Evolutionary conservation across 2,888 invertebrate species (phyloP).

Genomic region (Dryobota labecula): DNA sequence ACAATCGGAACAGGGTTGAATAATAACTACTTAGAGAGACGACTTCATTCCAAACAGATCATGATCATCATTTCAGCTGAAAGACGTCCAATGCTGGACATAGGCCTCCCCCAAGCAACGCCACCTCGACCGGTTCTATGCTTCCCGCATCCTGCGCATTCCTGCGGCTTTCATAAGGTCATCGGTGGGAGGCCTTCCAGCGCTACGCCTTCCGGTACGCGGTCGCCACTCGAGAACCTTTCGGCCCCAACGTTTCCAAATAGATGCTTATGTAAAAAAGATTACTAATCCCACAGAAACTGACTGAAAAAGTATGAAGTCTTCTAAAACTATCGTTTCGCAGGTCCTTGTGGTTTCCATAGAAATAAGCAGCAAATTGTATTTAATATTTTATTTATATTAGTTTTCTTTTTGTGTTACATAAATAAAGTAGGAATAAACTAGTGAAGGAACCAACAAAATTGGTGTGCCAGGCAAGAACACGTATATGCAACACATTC

Average conservation of each 20-base stretch:
- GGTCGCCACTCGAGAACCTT: too few species aligned
- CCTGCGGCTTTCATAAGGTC: too few species aligned
- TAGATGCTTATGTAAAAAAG: neutral
- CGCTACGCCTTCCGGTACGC: too few species aligned
- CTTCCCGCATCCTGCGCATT: too few species aligned
- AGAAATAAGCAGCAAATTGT: neutral
- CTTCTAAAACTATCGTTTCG: neutral
- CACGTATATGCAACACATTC: neutral
- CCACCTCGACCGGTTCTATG: too few species aligned
- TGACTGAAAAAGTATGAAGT: neutral
- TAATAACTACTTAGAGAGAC: slow-evolving; percentile 19
- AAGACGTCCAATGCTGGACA: too few species aligned
- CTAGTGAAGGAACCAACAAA: neutral
- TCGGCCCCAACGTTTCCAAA: too few species aligned
- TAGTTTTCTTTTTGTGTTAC: neutral
- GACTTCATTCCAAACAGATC: neutral
- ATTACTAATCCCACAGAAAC: neutral
- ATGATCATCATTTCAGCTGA: too few species aligned
- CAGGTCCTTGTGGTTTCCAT: neutral
- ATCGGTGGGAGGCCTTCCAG: too few species aligned
- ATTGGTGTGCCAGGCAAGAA: neutral
- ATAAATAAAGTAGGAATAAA: neutral
- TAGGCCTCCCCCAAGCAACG: too few species aligned
- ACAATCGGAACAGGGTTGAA: slow-evolving; percentile 19
- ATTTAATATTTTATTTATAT: neutral